Evolutionary conservation across 2,888 invertebrate species (phyloP), one percentile per base, ranked within the genome.

Genomic region (Serrognathus titanus): DNA sequence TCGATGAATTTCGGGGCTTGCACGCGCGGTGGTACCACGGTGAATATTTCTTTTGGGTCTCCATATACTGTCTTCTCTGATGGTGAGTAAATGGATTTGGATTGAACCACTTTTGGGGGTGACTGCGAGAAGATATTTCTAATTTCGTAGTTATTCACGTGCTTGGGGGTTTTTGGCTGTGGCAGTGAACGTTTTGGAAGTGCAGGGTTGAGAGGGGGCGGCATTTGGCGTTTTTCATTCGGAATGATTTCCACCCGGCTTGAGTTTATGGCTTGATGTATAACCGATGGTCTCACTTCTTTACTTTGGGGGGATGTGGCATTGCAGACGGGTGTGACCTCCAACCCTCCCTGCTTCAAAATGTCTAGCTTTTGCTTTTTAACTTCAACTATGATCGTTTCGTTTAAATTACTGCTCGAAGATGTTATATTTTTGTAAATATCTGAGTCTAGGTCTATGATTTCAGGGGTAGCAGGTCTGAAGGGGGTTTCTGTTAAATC

Each of bases 321-420:
- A 13, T 61, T 55, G 12, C 81, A 78, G 0, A 89, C 82, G 0
- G 89, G 85, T 0, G 89, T 90, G 1, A 90, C 89, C 70, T 90
- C 89, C 3, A 90, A 76, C 0, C 90, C 90, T 10, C 89, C 83
- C 67, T 89, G 87, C 56, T 88, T 86, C 39, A 90, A 78, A 43
- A 90, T 89, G 63, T 90, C 90, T 6, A 90, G 78, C 68, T 89
- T 89, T 61, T 86, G 83, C 66, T 82, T 83, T 75, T 88, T 88
- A 61, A 88, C 83, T 57, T 77, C 78, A 38, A 75, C 76, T 64
- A 78, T 73, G 56, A 77, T 51, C 37, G 38, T 47, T 36, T 40
- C 48, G n/a, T 35, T 47, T 41, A 50, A 64, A 49, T 62, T 62
- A 52, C 68, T 65, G 20, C 62, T 65, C 45, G 48, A 66, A 43